Evolutionary conservation across 2,113 vertebrate species (phyloP), one percentile per base, ranked within the genome.

Genomic region (Hassar affinis): DNA sequence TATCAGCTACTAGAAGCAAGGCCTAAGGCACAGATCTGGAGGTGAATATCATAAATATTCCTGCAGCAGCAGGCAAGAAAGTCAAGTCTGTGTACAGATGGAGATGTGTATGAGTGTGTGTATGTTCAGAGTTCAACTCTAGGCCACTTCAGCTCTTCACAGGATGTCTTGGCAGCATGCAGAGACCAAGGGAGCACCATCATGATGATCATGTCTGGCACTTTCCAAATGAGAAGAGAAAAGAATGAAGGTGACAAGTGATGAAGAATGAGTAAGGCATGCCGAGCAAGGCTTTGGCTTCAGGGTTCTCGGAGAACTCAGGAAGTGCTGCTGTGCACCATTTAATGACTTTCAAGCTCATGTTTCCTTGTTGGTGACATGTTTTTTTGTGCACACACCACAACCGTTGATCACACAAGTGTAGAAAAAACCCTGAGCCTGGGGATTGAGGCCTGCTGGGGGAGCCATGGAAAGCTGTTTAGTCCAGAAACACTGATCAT

Each of bases 401-500:
- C 17, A 25, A 61, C 25, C 3, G 59, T 69, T 61, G 78, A 78
- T 64, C 47, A 64, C 54, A 45, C 62, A 51, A 27, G 35, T 2
- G 14, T 62, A 35, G 5, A 11, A 20, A 81, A 47, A 69, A 27
- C 30, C 47, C 42, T 6, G 45, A 59, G 61, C 78, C 80, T n/a
- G 47, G 68, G n/a, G 76, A 79, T 4, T 17, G 0, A 20, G 30
- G n/a, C 64, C 80, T 25, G 20, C 66, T 27, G 35, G 88, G 81
- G 75, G 27, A 64, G 66, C 51, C n/a, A 6, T 64, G 68, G 27
- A 81, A 81, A 57, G 45, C 84, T 54, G 62, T 75, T 85, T 85
- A 85, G 62, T 81, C 83, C 75, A 45, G 72, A 69, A 61, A 72
- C 62, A 75, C 66, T 64, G 81, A 85, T 87, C 71, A 30, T 88